These are phyloP conservation scores for Mesoligia furuncula DNA, from an alignment of 2,888 invertebrate species.

Conservation along the genomic window DNA sequence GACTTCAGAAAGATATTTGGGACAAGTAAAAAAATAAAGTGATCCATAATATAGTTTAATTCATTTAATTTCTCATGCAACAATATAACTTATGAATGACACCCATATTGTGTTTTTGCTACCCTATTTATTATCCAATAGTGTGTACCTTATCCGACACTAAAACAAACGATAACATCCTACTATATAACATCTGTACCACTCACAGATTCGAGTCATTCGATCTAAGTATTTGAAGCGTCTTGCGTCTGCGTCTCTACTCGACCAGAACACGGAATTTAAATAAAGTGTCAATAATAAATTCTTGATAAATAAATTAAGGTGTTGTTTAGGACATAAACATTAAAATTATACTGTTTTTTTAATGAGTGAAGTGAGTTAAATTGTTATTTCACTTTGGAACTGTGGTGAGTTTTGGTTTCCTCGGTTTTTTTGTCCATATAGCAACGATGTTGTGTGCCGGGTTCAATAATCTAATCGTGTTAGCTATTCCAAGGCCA, in stretches of 20 bases:
- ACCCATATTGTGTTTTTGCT: no score
- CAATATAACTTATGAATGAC: conserved; percentile 10
- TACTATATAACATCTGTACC: conserved; percentile 20
- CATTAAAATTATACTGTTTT: neutral
- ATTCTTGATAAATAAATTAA: neutral
- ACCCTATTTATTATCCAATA: conserved; percentile 7
- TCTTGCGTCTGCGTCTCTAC: neutral
- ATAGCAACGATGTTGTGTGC: neutral
- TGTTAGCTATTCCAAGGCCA: neutral
- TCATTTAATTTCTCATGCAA: conserved; percentile 13
- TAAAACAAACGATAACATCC: conserved; percentile 6
- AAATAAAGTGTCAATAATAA: neutral
- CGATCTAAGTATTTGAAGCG: conserved; percentile 1
- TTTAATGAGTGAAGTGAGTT: conserved; percentile 22
- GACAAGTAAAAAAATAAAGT: neutral
- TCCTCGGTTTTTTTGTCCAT: neutral
- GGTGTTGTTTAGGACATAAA: neutral
- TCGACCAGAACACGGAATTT: neutral
- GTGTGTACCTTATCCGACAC: conserved; percentile 17
- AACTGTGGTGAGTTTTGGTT: conserved; percentile 20
- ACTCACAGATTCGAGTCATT: conserved; percentile 26
- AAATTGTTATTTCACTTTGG: neutral
- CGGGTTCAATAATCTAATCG: conserved; percentile 5
- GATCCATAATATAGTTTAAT: neutral
- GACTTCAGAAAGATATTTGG: neutral